A percentile compares a stretch with the other conserved stretches of the same genome.
Conservation (phyloP, 2,888 invertebrate species). For the Germaria angustata region DNA sequence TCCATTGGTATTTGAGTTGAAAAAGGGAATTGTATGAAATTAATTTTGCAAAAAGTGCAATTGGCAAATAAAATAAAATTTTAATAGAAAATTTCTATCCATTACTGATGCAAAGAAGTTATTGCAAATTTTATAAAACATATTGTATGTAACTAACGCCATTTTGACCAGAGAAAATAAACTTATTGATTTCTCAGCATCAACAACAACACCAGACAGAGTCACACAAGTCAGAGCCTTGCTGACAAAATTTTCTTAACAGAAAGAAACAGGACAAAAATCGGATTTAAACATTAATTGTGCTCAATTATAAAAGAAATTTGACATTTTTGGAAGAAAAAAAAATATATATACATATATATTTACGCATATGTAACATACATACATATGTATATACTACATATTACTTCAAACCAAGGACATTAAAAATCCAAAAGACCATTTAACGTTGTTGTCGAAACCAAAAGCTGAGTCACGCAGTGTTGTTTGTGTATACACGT, state of each 20-base stretch:
- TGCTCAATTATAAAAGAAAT: background rate
- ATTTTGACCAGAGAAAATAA: slow-evolving; percentile 56
- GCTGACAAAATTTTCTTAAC: slow-evolving; percentile 2
- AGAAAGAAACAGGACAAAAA: background rate
- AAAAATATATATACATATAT: background rate
- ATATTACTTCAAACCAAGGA: slow-evolving; percentile 62
- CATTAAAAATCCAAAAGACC: slow-evolving; percentile 47
- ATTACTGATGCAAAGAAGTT: background rate
- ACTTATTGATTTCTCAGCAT: slow-evolving; percentile 63
- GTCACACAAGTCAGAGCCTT: background rate
- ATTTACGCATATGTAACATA: too few relatives aligned
- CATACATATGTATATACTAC: too few relatives aligned
- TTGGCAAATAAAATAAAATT: background rate
- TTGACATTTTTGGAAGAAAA: slow-evolving; percentile 25
- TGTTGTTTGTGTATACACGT: slow-evolving; percentile 21
- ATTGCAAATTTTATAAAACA: slow-evolving; percentile 10
- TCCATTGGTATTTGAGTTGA: background rate
- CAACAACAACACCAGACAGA: slow-evolving; percentile 46
- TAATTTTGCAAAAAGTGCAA: slow-evolving; percentile 16
- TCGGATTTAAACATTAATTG: background rate
- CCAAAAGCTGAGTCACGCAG: slow-evolving; percentile 66
- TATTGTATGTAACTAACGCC: slow-evolving; percentile 46
- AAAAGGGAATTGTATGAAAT: slow-evolving; percentile 18
- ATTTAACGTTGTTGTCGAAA: slow-evolving; percentile 49
- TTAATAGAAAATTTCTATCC: background rate